phyloP scores from a whole-genome alignment of 1,140 invertebrate species.

The Bombus impatiens region DNA sequence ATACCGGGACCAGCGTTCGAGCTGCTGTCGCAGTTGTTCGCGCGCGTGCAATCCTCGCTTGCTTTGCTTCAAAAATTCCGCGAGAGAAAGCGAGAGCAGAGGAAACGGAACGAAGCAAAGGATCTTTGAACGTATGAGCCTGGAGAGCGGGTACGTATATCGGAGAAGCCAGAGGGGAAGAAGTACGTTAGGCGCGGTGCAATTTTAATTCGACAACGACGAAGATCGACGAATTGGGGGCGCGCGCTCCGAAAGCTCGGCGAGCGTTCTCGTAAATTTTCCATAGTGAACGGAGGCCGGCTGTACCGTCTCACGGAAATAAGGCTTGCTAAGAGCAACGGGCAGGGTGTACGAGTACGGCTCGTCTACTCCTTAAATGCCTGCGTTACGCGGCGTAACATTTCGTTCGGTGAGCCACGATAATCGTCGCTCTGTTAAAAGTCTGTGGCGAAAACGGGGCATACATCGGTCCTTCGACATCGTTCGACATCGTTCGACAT shows the following conservation, averaged over 20 bases:
- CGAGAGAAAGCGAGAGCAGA: neutral
- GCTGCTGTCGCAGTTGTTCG: no score
- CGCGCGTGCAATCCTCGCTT: neutral
- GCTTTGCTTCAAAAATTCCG: neutral
- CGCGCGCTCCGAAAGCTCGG: neutral
- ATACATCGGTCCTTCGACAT: neutral
- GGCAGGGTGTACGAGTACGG: neutral
- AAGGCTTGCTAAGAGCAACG: constrained; percentile 1
- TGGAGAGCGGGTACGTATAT: no score
- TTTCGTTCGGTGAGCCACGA: neutral
- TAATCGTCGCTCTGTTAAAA: neutral
- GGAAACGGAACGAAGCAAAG: neutral
- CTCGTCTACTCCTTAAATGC: no score
- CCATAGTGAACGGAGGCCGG: neutral
- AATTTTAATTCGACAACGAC: neutral
- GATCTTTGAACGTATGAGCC: neutral
- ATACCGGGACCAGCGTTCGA: neutral
- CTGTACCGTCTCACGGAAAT: neutral
- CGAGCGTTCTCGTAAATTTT: constrained; percentile 2
- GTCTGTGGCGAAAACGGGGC: no score
- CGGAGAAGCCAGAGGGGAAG: neutral
- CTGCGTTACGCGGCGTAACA: neutral
- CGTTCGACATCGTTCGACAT: neutral
- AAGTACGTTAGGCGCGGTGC: neutral
- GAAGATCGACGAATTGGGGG: neutral